Percentiles rank a stretch among this genome's conserved stretches.
Evolutionary conservation across 2,797 vertebrate genomes (phyloP).

Genomic region (Hypotaenidia philippensis): DNA sequence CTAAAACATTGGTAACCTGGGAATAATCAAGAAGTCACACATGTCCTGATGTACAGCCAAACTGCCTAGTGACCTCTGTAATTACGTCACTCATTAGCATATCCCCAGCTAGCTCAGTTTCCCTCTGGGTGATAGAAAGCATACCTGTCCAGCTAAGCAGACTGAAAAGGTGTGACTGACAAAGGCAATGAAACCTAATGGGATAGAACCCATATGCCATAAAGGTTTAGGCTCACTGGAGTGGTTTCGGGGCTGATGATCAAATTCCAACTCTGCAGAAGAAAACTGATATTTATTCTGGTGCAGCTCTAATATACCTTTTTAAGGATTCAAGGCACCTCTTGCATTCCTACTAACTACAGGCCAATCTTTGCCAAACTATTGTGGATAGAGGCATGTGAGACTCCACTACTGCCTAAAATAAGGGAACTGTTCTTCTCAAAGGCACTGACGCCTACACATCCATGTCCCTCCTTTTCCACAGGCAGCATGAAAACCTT

Average conservation of each 20-base stretch:
- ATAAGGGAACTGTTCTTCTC: background rate
- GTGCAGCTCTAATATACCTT: accelerated
- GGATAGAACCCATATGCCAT: background rate
- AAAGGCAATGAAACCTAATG: constrained; percentile 35
- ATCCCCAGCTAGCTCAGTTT: background rate
- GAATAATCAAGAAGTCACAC: constrained; percentile 17
- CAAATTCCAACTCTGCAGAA: background rate
- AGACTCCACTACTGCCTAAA: background rate
- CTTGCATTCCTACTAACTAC: background rate
- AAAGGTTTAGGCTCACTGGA: background rate
- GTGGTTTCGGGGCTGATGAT: background rate
- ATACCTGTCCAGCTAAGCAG: background rate
- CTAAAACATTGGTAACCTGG: constrained; percentile 32
- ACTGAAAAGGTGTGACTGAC: background rate
- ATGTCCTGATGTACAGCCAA: constrained; percentile 4
- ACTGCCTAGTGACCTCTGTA: constrained; percentile 5
- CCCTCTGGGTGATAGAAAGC: background rate
- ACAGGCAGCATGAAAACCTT: background rate
- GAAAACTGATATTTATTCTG: constrained; percentile 22
- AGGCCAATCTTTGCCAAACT: background rate
- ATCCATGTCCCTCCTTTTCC: background rate
- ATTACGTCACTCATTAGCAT: constrained; percentile 23
- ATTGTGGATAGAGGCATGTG: background rate
- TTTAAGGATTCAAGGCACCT: background rate
- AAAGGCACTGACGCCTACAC: background rate